These are phyloP conservation scores for Embidobia sp. DNA, from an alignment of 2,888 invertebrate genomes.

Conservation along the genomic window DNA sequence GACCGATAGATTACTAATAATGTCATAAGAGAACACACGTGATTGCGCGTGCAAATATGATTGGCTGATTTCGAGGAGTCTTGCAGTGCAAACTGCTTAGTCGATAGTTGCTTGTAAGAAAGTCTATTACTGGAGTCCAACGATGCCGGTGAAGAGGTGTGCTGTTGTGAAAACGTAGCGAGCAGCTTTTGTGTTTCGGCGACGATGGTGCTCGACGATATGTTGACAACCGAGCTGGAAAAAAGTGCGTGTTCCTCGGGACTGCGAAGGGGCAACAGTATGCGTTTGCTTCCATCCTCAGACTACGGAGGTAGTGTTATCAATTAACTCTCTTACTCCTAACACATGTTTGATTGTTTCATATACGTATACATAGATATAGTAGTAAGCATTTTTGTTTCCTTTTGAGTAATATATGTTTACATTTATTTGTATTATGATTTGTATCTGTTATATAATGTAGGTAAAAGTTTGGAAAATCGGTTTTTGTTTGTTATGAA, in stretches of 20 bases:
- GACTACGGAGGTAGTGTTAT: conserved; percentile 36
- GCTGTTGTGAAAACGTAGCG: conserved; percentile 31
- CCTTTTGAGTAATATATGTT: too few relatives aligned
- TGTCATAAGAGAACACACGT: conserved; percentile 48
- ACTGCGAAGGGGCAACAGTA: conserved; percentile 44
- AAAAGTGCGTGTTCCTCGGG: conserved; percentile 1
- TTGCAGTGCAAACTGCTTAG: conserved; percentile 58
- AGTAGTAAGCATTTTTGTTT: too few relatives aligned
- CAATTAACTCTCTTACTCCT: too few relatives aligned
- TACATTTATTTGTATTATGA: too few relatives aligned
- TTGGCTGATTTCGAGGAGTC: conserved; percentile 42
- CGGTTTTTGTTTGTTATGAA: too few relatives aligned
- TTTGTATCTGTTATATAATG: too few relatives aligned
- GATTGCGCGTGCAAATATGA: conserved; percentile 9
- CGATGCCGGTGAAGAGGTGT: conserved; percentile 58
- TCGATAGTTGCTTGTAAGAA: conserved; percentile 62
- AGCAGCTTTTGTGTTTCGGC: conserved; percentile 5
- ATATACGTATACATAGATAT: too few relatives aligned
- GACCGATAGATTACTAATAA: conserved; percentile 59
- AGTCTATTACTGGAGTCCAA: conserved; percentile 44
- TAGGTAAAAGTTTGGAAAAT: too few relatives aligned
- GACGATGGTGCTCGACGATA: conserved; percentile 9
- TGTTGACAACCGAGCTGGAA: conserved; percentile 24
- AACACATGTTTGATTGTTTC: too few relatives aligned
- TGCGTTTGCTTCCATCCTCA: conserved; percentile 52